Evolutionary conservation across 2,888 invertebrate species (phyloP), one percentile per base, ranked within the genome.

Genomic region (Leptopilina drosophilae): DNA sequence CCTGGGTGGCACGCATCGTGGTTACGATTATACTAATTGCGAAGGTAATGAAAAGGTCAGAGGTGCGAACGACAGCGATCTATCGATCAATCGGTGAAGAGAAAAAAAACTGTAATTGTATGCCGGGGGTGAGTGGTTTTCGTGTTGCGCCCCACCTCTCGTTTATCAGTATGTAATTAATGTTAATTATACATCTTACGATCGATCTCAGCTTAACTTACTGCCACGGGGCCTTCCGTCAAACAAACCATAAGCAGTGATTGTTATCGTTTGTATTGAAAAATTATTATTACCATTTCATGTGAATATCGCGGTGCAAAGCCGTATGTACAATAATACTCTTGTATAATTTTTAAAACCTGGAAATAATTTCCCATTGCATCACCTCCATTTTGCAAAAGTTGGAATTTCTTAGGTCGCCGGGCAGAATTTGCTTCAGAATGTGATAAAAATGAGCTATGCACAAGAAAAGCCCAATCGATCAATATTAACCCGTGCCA

Each of bases 1-100:
- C 59, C 69, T 79, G 77, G 76, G 76, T 79, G 78, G 69, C 77
- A 77, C 76, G 67, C 79, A 78, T 81, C 76, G 69, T 11, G 65
- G 65, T 59, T 64, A 64, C 67, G 56, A 77, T 77, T 79, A 81
- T 77, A 79, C 42, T 77, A 73, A 53, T 62, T 76, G 53, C 67
- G 56, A 75, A 77, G 75, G 59, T 56, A 64, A 49, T 75, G 65
- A 66, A 76, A 76, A 66, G 78, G 65, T 73, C 73, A 73, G 69
- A 78, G 64, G 64, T 69, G 78, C 78, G 69, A 78, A 49, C 78
- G 78, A 62, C 62, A 46, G 59, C 67, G 66, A 66, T 73, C 64
- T 73, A 66, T 79, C 76, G 56, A 73, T 73, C 73, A 73, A 73
- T 73, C 56, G 73, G 73, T 73, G 73, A 33, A 33, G 33, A 26